Conservation (phyloP, 2,888 invertebrate genomes). For the Tachina grossa region DNA sequence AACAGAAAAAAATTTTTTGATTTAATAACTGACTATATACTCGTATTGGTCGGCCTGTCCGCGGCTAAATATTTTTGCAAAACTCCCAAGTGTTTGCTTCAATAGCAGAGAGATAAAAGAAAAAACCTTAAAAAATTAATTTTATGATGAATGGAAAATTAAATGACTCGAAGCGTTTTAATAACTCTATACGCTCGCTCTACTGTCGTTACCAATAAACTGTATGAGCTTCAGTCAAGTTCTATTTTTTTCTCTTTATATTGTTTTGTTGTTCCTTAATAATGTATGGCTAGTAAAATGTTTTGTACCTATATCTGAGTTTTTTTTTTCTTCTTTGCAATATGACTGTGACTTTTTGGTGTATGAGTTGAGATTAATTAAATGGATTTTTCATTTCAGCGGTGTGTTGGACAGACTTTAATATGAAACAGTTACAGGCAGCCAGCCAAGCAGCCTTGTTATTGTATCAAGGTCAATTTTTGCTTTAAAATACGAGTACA, state of each 20-base stretch:
- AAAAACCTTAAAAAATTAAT: conserved; percentile 26
- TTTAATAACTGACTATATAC: background rate
- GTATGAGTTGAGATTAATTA: background rate
- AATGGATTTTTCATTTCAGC: conserved; percentile 11
- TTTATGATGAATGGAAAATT: conserved; percentile 61
- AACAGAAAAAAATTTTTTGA: background rate
- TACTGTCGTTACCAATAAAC: background rate
- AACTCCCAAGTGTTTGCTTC: background rate
- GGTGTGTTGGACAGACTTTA: background rate
- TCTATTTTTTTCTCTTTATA: background rate
- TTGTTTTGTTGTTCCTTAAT: conserved; percentile 35
- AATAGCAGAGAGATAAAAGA: conserved; percentile 2
- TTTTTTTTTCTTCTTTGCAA: background rate
- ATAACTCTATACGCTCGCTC: conserved; percentile 50
- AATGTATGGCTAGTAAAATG: conserved; percentile 1
- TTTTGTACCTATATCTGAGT: background rate
- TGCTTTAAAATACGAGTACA: background rate
- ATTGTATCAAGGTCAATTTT: conserved; percentile 40
- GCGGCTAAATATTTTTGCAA: background rate
- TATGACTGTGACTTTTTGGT: conserved; percentile 35
- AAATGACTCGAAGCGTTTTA: conserved; percentile 60
- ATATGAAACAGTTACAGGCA: conserved; percentile 23
- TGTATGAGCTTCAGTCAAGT: conserved; percentile 10
- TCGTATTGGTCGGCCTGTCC: conserved; percentile 15
- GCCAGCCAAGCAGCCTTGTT: conserved; percentile 28